Percentiles rank a stretch among this genome's conserved stretches.
phyloP scores from a whole-genome alignment of 1,140 invertebrate species.

The Diabrotica virgifera region DNA sequence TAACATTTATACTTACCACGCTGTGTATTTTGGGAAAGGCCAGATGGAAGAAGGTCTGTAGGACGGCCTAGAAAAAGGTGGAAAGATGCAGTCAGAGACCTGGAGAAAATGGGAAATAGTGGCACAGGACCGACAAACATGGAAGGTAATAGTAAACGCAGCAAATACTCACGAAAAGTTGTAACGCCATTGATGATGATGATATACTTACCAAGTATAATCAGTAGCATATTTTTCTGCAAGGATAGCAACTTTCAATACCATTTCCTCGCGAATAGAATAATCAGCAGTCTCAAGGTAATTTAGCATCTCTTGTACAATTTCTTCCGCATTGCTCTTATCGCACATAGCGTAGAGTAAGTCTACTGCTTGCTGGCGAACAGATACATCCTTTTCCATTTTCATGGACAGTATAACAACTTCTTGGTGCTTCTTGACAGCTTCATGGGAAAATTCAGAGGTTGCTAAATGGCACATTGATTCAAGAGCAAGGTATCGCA shows the following conservation, averaged over 20 bases:
- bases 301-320: conserved; percentile 99
- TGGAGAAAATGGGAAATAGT: too few species aligned
- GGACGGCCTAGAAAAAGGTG: too few species aligned
- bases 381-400: conserved; percentile 99
- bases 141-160: too few species aligned
- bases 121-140: too few species aligned
- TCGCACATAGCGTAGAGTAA: conserved; percentile 99
- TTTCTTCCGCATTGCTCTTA: conserved; percentile 98
- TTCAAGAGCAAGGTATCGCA: conserved; percentile 96
- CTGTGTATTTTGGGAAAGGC: too few species aligned
- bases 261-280: conserved; percentile 99
- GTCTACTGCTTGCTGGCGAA: conserved; percentile 97
- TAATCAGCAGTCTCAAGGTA: conserved; percentile 99
- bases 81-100: too few species aligned
- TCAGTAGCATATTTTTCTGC: conserved; percentile 99
- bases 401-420: conserved; percentile 99
- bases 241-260: conserved; percentile 98
- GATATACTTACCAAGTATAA: conserved; percentile 84
- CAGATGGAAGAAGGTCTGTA: too few species aligned
- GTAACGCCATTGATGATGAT: too few species aligned
- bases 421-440: conserved; percentile 99
- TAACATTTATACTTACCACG: too few species aligned
- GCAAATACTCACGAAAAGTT: too few species aligned
- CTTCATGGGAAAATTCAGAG: conserved; percentile 99
- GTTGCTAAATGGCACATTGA: conserved; percentile 99